Evolutionary conservation across 2,888 invertebrate species (phyloP), one percentile per base, ranked within the genome.

Genomic region (Argyresthia goedartella): DNA sequence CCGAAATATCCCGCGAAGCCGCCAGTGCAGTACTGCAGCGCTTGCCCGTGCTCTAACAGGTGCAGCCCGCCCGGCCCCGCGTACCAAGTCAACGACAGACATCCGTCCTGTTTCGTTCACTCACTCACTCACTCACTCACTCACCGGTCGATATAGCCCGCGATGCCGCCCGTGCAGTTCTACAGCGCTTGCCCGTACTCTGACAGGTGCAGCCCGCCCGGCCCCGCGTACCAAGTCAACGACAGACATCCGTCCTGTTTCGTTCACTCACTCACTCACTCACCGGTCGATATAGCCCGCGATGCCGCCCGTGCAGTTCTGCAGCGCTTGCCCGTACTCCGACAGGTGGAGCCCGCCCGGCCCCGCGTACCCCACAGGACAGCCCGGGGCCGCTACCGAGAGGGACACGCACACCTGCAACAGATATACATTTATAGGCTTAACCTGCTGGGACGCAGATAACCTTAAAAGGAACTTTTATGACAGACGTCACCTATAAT

Each of bases 1-100:
- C 96, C 96, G 50, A 96, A 91, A 61, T 93, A 93, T 0, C 94
- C 94, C 10, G 95, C 92, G 46, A 93, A 92, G 52, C 96, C 96
- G 0, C 93, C 96, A 0, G 95, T 95, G 66, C 96, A 96, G 73
- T 95, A 92, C 1, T 59, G 58, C 49, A 89, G 81, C 0, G 76
- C 63, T 44, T 71, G 79, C 0, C 64, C 70, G 14, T 84, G 75
- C 0, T 62, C 72, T 0, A 84, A 76, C 39, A 75, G 57, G 60
- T 93, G 91, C 16, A 93, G 79, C 0, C 96, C 96, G 1, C 96
- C 96, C 0, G 96, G 95, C 0, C 96, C 96, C 39, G 91, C 64
- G 73, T 96, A 96, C 1, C 95, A n/a, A n/a, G n/a, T n/a, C n/a
- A n/a, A n/a, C n/a, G n/a, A n/a, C n/a, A n/a, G n/a, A n/a, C n/a